Evolutionary conservation across 35 echinoderm and acorn worm genomes (phyloP), one percentile per base, ranked within the genome.

Genomic region (Apostichopus japonicus): DNA sequence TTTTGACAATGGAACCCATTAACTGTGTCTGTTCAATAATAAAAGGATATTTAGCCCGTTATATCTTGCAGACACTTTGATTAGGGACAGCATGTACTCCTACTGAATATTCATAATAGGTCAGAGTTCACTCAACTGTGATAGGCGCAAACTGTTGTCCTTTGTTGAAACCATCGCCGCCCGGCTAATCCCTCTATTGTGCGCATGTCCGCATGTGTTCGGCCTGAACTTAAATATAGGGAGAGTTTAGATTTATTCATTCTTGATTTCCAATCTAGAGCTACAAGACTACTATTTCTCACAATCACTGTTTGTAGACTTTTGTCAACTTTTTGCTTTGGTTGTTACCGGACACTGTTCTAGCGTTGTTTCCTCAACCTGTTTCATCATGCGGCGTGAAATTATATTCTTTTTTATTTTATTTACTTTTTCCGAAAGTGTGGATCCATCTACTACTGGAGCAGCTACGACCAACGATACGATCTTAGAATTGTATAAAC

Each of bases 401-500:
- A 80, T 83, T 55, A 44, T 83, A 17, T 17, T 83, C 19, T 83
- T 83, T 7, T 83, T 44, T 6, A 10, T 83, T 33, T 15, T 83
- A 19, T 33, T 24, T 11, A 52, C 52, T 10, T 83, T 54, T 83
- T 54, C 14, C 52, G 25, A 54, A 54, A 55, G 51, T 19, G 54
- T 21, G 51, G 86, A 87, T 8, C n/a, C 53, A 27, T 24, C 91
- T 6, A 21, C 80, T 52, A 8, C 59, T 6, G 6, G 22, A 1
- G 8, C 54, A 13, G 59, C 65, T 10, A 80, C 24, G 22, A 57
- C 84, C 63, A 90, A 54, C 56, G 56, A 78, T 3, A 94, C 72
- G 61, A 96, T 96, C 72, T 54, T 96, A 53, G 93, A 96, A 22
- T 59, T 96, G 52, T 96, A 94, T 55, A 82, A 88, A 24, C 92